A percentile compares a stretch with the other conserved stretches of the same genome.
phyloP scores from a whole-genome alignment of 23 tunicate species.

The Botrylloides violaceus region DNA sequence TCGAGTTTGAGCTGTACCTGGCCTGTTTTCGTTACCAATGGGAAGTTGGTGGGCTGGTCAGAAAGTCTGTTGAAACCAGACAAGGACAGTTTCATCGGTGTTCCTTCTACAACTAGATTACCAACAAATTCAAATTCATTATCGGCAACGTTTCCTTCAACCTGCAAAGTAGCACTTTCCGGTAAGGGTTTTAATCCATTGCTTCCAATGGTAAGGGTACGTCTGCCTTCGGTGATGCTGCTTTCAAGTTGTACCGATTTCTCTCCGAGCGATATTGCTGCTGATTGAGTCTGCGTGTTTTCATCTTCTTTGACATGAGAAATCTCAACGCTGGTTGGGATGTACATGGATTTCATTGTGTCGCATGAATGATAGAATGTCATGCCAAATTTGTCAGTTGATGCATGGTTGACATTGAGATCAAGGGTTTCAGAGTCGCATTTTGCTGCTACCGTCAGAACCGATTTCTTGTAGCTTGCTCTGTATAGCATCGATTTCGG shows the following conservation, averaged over 20 bases:
- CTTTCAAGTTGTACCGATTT: background rate
- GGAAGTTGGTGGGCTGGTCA: constrained; percentile 1
- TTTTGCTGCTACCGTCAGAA: background rate
- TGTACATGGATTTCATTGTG: background rate
- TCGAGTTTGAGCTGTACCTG: background rate
- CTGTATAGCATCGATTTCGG: background rate
- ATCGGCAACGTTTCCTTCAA: background rate
- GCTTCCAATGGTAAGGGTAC: background rate
- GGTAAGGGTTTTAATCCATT: background rate
- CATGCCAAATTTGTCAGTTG: background rate
- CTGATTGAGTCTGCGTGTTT: background rate
- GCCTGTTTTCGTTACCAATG: background rate
- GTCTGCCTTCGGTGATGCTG: background rate
- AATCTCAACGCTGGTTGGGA: background rate
- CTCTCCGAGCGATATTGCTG: background rate
- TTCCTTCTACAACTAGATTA: background rate
- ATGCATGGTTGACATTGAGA: background rate
- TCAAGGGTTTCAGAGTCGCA: background rate
- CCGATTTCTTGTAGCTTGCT: background rate
- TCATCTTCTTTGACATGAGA: background rate
- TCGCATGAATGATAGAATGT: background rate
- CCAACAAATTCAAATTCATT: background rate
- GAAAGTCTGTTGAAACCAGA: background rate
- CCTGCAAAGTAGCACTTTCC: background rate
- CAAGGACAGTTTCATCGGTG: background rate